Percentiles rank a stretch among this genome's conserved stretches.
Conservation (phyloP, 2,113 vertebrate genomes). For the Procavia capensis region DNA sequence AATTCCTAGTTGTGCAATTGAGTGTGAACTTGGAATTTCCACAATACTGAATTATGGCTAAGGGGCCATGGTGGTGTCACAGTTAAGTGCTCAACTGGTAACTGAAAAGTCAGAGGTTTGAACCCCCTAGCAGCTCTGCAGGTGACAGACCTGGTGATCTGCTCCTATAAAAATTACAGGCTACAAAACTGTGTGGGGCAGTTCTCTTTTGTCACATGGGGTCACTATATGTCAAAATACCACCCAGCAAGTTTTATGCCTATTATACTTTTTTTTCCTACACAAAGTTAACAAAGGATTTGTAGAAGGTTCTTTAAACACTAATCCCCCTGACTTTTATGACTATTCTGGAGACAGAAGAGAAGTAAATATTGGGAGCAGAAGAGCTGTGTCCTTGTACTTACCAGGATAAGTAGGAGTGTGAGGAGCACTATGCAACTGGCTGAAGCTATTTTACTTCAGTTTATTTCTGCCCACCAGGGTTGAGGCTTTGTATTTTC, state of each 20-base stretch:
- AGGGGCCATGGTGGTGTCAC: neutral
- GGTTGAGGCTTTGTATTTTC: neutral
- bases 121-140: neutral
- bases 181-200: no score
- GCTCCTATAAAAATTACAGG: no score
- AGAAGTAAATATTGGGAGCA: neutral
- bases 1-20: neutral
- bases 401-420: neutral
- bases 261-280: neutral
- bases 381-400: neutral
- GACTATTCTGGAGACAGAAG: neutral
- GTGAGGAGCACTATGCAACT: neutral
- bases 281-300: conserved; percentile 8
- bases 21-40: neutral
- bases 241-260: neutral
- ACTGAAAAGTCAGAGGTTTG: neutral
- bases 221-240: no score
- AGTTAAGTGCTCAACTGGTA: neutral
- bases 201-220: no score
- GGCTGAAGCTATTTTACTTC: neutral
- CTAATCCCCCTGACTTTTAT: neutral
- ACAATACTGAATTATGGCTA: neutral
- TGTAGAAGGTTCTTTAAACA: neutral
- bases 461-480: neutral
- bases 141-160: neutral